phyloP scores from a whole-genome alignment of 2,113 vertebrate genomes.

The Gymnobelideus leadbeateri region DNA sequence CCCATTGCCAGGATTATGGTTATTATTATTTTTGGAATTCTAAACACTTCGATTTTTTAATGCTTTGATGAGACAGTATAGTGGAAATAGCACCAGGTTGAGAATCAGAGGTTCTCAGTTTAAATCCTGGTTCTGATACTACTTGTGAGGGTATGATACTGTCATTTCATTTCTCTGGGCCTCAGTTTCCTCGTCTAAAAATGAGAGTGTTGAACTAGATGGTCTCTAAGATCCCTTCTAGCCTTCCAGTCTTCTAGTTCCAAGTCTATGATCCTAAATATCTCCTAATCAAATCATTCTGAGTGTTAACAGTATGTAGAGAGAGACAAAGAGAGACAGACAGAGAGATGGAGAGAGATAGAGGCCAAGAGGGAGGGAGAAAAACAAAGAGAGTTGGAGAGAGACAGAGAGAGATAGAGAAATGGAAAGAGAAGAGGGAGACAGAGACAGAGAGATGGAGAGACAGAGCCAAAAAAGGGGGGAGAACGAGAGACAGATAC shows the following conservation, averaged over 20 bases:
- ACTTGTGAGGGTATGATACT: background rate
- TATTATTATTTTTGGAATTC: conserved; percentile 6
- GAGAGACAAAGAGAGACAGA: background rate
- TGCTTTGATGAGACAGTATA: background rate
- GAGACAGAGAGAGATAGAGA: background rate
- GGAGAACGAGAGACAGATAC: background rate
- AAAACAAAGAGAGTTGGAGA: background rate
- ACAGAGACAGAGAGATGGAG: background rate
- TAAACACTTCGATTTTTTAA: conserved; percentile 21
- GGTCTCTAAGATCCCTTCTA: background rate
- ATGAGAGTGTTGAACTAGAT: background rate
- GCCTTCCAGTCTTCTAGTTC: background rate
- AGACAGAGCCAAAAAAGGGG: background rate
- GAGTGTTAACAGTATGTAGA: background rate
- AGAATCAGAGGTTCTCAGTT: background rate
- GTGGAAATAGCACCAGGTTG: background rate
- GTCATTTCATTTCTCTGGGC: background rate
- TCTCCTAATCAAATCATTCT: conserved; percentile 56
- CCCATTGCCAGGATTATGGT: background rate
- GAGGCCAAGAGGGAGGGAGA: no score
- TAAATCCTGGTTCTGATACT: background rate
- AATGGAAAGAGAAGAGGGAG: background rate
- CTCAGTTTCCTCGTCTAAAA: background rate
- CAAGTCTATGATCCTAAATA: background rate
- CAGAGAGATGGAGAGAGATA: background rate